These are phyloP conservation scores for Zosterops pallidus DNA, from an alignment of 2,113 vertebrate species.

Conservation along the genomic window DNA sequence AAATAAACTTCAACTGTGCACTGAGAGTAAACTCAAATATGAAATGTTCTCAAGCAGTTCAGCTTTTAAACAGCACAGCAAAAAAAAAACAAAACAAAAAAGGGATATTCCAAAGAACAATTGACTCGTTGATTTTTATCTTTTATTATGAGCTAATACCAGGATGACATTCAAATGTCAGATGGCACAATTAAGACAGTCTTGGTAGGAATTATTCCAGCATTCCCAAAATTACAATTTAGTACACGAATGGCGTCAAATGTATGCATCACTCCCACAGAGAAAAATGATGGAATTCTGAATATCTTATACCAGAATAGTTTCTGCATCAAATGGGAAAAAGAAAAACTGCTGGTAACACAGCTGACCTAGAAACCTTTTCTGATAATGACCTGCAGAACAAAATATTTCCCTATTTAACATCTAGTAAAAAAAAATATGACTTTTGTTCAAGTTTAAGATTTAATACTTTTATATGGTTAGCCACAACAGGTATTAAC, in stretches of 20 bases:
- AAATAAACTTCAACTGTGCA: not conserved
- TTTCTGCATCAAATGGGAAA: conserved; percentile 55
- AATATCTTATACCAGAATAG: conserved; percentile 49
- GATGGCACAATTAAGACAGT: conserved; percentile 69
- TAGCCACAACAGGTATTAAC: conserved; percentile 81
- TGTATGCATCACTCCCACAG: conserved; percentile 58
- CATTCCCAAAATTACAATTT: conserved; percentile 66
- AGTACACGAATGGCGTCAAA: conserved; percentile 62
- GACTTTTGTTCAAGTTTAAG: conserved; percentile 75
- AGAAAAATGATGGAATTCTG: conserved; percentile 49
- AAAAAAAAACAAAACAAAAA: not conserved
- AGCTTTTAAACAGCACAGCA: conserved; percentile 39
- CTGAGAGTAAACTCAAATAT: not conserved
- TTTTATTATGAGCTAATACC: conserved; percentile 74
- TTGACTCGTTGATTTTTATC: conserved; percentile 58
- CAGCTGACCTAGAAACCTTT: conserved; percentile 54
- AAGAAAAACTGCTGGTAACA: conserved; percentile 61
- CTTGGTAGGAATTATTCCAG: conserved; percentile 67
- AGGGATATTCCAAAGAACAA: conserved; percentile 38
- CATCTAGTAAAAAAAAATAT: conserved; percentile 66
- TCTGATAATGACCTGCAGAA: conserved; percentile 55
- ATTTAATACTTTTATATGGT: conserved; percentile 80
- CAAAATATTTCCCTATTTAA: conserved; percentile 60
- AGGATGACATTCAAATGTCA: conserved; percentile 71
- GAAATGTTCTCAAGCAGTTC: conserved; percentile 62